These are phyloP conservation scores for Sebastes hubbsi DNA, from an alignment of 2,797 vertebrate species.

Conservation along the genomic window DNA sequence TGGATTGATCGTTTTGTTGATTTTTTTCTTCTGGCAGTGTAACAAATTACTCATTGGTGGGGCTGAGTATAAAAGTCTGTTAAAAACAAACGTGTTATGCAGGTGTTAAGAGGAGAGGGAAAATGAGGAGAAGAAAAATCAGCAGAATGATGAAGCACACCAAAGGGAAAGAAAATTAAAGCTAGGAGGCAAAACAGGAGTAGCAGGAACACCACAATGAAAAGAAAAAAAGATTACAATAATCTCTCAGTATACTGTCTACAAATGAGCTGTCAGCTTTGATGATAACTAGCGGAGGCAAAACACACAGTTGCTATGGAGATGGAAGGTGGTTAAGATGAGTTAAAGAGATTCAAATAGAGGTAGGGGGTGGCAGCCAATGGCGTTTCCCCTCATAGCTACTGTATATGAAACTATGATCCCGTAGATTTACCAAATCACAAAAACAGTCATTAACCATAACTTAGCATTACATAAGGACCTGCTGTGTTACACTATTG, in stretches of 20 bases:
- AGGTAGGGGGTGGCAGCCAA: neutral
- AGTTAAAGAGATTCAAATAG: neutral
- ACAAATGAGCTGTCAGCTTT: neutral
- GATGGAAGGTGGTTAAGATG: neutral
- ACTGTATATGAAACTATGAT: neutral
- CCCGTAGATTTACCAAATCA: neutral
- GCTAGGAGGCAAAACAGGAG: neutral
- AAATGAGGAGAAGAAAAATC: neutral
- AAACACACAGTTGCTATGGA: conserved; percentile 65
- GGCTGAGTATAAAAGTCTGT: neutral
- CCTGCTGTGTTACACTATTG: neutral
- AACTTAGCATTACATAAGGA: neutral
- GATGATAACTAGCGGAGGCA: conserved; percentile 26
- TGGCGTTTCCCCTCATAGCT: neutral
- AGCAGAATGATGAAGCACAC: neutral
- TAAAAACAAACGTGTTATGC: neutral
- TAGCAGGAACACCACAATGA: neutral
- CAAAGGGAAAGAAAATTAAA: neutral
- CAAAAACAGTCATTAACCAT: neutral
- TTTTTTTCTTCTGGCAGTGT: neutral
- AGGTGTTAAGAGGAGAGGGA: neutral
- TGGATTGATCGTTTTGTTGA: neutral
- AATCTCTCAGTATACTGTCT: neutral
- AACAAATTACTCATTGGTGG: neutral
- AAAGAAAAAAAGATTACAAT: neutral